Conservation (phyloP, 2,113 vertebrate genomes). For the Gallinago jamesoni region DNA sequence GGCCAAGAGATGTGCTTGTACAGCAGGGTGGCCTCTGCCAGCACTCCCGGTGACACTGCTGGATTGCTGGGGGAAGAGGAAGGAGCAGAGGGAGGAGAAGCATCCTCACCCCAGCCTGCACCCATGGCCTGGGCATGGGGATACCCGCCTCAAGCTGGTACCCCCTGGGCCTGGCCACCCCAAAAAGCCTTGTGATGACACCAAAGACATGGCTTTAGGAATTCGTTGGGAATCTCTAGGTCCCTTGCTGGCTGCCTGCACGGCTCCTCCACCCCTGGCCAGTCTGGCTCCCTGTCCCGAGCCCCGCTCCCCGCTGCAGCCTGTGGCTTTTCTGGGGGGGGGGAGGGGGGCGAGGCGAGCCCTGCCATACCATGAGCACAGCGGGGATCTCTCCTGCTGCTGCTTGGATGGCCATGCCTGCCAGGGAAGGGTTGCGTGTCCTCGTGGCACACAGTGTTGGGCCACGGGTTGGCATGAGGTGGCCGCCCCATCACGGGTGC, state of each 20-base stretch:
- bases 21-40: not conserved
- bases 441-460: rapidly evolving
- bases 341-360: not conserved
- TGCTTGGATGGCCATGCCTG: not conserved
- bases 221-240: not conserved
- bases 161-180: not conserved
- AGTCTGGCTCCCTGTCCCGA: not conserved
- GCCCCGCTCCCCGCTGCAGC: not conserved
- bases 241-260: rapidly evolving
- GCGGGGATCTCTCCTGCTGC: rapidly evolving
- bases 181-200: not conserved
- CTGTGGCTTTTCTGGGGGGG: not conserved
- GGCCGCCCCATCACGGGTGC: not conserved
- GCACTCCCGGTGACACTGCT: not conserved
- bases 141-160: rapidly evolving
- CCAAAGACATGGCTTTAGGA: not conserved
- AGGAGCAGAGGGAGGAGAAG: not conserved
- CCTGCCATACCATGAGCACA: not conserved
- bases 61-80: not conserved
- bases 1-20: not conserved
- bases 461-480: not conserved
- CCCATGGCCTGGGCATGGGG: rapidly evolving
- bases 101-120: not conserved
- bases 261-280: not conserved
- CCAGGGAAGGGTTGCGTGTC: not conserved